Evolutionary conservation across 2,797 vertebrate species (phyloP).

Genomic region (Rhinella marina): DNA sequence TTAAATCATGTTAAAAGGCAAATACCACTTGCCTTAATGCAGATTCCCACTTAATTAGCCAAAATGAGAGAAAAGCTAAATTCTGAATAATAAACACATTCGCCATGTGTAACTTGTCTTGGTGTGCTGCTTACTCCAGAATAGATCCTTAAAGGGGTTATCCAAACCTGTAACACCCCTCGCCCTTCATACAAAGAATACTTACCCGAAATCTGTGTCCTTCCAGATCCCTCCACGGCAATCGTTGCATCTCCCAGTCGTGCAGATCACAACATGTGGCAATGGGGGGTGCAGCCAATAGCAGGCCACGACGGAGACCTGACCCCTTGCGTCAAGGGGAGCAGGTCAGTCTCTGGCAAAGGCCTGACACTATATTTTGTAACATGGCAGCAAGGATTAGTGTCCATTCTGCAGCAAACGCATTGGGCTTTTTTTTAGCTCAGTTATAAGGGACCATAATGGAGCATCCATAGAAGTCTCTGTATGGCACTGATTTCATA

Average conservation of each 20-base stretch:
- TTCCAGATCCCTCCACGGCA: too few species aligned
- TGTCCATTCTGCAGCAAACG: neutral
- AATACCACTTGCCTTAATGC: constrained; percentile 25
- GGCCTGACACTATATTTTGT: neutral
- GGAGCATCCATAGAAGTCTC: too few species aligned
- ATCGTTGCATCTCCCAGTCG: too few species aligned
- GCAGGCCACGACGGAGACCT: too few species aligned
- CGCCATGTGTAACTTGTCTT: neutral
- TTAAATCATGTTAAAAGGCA: constrained; percentile 49
- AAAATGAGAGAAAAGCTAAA: constrained; percentile 16
- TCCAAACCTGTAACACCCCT: too few species aligned
- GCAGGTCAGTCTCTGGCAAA: neutral
- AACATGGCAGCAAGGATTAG: neutral
- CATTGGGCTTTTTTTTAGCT: neutral
- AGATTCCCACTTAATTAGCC: constrained; percentile 27
- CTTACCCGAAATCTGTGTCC: too few species aligned
- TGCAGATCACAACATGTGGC: too few species aligned
- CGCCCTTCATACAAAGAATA: too few species aligned
- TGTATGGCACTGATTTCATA: too few species aligned
- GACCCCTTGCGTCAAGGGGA: too few species aligned
- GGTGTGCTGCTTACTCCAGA: neutral
- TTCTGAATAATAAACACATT: neutral
- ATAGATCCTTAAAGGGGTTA: neutral
- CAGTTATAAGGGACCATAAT: too few species aligned
- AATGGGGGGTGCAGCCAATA: too few species aligned